Evolutionary conservation across 2,888 invertebrate species (phyloP).

Genomic region (Ormyrus pomaceus): DNA sequence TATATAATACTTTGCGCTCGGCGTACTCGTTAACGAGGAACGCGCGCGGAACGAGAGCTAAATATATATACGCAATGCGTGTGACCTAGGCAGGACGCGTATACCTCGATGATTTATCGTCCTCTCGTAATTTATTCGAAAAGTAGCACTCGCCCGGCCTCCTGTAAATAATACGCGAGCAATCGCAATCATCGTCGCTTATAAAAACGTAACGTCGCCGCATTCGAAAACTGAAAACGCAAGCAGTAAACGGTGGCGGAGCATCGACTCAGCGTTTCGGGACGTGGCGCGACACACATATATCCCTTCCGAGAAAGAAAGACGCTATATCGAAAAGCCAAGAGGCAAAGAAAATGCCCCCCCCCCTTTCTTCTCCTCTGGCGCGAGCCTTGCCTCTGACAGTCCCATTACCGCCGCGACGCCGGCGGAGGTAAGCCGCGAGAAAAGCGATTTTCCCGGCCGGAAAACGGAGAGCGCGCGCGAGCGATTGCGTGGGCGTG

Average conservation of each 20-base stretch:
- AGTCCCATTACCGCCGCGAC: conserved; percentile 72
- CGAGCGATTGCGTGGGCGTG: too few species aligned
- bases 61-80: not conserved
- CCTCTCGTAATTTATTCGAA: not conserved
- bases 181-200: not conserved
- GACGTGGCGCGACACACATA: not conserved
- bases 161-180: not conserved
- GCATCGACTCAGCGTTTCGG: too few species aligned
- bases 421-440: not conserved
- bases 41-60: not conserved
- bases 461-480: too few species aligned
- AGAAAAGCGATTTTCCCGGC: conserved; percentile 10
- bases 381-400: conserved; percentile 65
- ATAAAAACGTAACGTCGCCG: not conserved
- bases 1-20: conserved; percentile 2
- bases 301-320: not conserved
- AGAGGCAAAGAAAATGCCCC: not conserved
- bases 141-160: not conserved
- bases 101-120: conserved; percentile 3
- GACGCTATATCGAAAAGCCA: not conserved
- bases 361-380: conserved; percentile 16
- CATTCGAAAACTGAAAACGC: not conserved
- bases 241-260: not conserved
- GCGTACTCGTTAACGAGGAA: conserved; percentile 22
- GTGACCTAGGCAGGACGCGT: not conserved